Evolutionary conservation across 2,113 vertebrate genomes (phyloP), one percentile per base, ranked within the genome.

Genomic region (Pelobates fuscus): DNA sequence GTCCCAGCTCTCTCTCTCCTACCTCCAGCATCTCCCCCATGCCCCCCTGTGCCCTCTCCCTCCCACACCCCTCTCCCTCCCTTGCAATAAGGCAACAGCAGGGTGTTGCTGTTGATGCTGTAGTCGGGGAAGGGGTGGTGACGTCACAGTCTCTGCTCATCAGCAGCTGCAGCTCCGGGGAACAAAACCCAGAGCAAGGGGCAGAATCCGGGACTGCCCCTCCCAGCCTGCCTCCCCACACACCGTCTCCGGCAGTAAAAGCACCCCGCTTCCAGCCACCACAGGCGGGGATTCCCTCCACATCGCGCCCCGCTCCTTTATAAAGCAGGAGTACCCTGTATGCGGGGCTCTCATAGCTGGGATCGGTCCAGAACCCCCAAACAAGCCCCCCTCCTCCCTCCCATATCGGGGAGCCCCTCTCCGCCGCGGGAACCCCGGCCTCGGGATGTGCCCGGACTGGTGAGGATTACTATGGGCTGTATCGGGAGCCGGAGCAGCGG

Each of bases 101-200:
- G 67, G 65, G 58, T 77, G 67, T 77, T 64, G 65, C 62, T 70
- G 65, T 54, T 44, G 66, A 57, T 69, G 64, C 46, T 69, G 55
- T 61, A 55, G 65, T 61, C 58, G 29, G 43, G 62, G 71, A 74
- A 67, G 65, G 59, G 74, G 44, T 43, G 25, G 72, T 67, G 72
- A 75, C 72, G 72, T 75, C 72, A 75, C 72, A 23, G n/a, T 54
- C 59, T 67, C 71, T 30, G 71, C 61, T 74, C 54, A 59, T 52
- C 72, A 67, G 72, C 72, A 75, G 72, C 72, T 75, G 72, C 72
- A 75, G 72, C 72, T 75, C 63, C 63, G 72, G 72, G 72, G 71
- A 74, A 29, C 46, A 65, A 20, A 74, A 64, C 32, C 20, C 5
- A 37, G 49, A 57, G 24, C 41, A 65, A 58, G 32, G 52, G 37